phyloP scores from a whole-genome alignment of 2,888 invertebrate species.

The Temnothorax ravouxi region DNA sequence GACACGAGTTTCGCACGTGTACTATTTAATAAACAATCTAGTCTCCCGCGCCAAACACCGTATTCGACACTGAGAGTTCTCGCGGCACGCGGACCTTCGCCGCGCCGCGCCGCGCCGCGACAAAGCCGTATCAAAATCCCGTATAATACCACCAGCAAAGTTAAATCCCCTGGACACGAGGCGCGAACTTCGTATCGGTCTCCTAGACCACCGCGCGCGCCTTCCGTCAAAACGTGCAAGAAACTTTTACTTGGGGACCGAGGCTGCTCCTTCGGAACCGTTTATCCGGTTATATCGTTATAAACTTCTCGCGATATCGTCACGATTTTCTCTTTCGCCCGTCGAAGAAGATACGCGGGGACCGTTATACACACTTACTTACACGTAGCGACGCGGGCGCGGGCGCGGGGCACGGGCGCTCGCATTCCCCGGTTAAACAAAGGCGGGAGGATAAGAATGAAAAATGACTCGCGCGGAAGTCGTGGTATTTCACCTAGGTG shows the following conservation, averaged over 20 bases:
- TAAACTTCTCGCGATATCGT: conserved; percentile 71
- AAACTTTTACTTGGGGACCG: conserved; percentile 72
- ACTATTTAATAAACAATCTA: conserved; percentile 60
- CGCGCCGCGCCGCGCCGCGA: background rate
- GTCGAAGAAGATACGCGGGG: conserved; percentile 55
- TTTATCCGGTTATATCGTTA: conserved; percentile 73
- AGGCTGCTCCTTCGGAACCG: conserved; percentile 49
- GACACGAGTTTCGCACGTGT: background rate
- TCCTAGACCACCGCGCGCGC: conserved; percentile 73
- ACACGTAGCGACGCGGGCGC: conserved; percentile 47
- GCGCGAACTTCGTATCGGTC: conserved; percentile 80
- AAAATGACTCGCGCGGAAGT: conserved; percentile 73
- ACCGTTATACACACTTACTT: conserved; percentile 43
- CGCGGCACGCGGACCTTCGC: background rate
- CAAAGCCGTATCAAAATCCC: conserved; percentile 71
- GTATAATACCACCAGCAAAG: conserved; percentile 73
- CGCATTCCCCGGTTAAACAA: conserved; percentile 74
- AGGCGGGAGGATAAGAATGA: conserved; percentile 74
- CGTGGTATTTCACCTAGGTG: conserved; percentile 64
- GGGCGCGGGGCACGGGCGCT: conserved; percentile 1
- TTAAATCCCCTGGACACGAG: conserved; percentile 78
- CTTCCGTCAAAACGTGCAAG: conserved; percentile 77
- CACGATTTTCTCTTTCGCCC: conserved; percentile 75
- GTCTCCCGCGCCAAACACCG: background rate
- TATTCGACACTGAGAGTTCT: background rate